phyloP scores from a whole-genome alignment of 1,140 invertebrate genomes.

The Drosophila trapezifrons region DNA sequence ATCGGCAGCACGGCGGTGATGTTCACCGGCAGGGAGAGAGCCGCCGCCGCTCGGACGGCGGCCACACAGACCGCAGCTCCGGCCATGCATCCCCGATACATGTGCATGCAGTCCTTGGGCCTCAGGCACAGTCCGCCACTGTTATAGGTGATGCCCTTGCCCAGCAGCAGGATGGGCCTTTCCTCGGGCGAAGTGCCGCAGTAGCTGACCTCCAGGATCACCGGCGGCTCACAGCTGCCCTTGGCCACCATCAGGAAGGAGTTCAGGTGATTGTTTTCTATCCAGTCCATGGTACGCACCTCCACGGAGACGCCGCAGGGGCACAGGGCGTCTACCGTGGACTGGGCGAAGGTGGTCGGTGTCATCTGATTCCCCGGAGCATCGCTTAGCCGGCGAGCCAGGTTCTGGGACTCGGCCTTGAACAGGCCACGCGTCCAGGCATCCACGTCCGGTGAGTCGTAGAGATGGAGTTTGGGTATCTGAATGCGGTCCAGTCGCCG shows the following conservation, averaged over 20 bases:
- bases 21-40: slow-evolving; percentile 69
- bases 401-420: slow-evolving; percentile 93
- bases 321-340: slow-evolving; percentile 85
- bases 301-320: slow-evolving; percentile 87
- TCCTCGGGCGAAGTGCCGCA: slow-evolving; percentile 75
- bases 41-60: slow-evolving; percentile 70
- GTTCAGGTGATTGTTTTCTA: slow-evolving; percentile 70
- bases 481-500: slow-evolving; percentile 85
- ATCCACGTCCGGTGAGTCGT: slow-evolving; percentile 84
- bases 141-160: slow-evolving; percentile 77
- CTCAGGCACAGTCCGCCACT: slow-evolving; percentile 94
- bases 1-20: slow-evolving; percentile 85
- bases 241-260: slow-evolving; percentile 91
- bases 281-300: slow-evolving; percentile 87
- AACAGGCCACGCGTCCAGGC: slow-evolving; percentile 90
- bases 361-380: slow-evolving; percentile 94
- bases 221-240: slow-evolving; percentile 89
- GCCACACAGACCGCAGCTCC: slow-evolving; percentile 75
- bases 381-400: slow-evolving; percentile 91
- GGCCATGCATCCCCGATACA: slow-evolving; percentile 95
- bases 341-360: slow-evolving; percentile 91
- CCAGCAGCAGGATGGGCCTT: slow-evolving; percentile 70
- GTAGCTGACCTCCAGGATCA: slow-evolving; percentile 70
- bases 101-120: slow-evolving; percentile 89
- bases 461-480: slow-evolving; percentile 85